Conservation (phyloP, 2,888 invertebrate species). For the Spicauda simplicius region DNA sequence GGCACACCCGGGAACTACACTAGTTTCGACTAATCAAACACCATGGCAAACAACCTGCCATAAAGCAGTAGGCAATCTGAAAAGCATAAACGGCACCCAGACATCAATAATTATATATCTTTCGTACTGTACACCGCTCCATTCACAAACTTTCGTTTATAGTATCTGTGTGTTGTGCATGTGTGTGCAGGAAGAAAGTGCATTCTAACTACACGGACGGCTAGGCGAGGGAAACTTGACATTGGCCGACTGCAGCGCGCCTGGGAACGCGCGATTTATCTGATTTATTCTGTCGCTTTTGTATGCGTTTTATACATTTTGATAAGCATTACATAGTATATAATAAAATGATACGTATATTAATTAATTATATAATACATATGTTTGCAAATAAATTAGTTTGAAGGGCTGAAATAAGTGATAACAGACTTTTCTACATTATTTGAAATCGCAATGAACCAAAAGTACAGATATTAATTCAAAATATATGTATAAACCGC, state of each 20-base stretch:
- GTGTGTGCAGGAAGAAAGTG: slow-evolving; percentile 77
- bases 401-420: no score
- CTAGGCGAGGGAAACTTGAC: slow-evolving; percentile 77
- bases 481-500: no score
- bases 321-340: no score
- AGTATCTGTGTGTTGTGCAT: slow-evolving; percentile 28
- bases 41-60: slow-evolving; percentile 11
- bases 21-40: background rate
- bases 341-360: no score
- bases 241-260: slow-evolving; percentile 47
- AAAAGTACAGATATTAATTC: no score
- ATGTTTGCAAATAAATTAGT: no score
- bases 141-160: slow-evolving; percentile 60
- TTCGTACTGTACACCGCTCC: slow-evolving; percentile 37
- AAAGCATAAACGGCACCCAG: slow-evolving; percentile 19
- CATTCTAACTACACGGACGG: slow-evolving; percentile 75
- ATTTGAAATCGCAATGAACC: no score
- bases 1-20: background rate
- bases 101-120: slow-evolving; percentile 30
- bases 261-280: slow-evolving; percentile 14
- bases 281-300: slow-evolving; percentile 42
- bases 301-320: no score
- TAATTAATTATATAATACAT: no score
- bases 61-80: slow-evolving; percentile 23
- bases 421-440: no score